phyloP scores from a whole-genome alignment of 2,797 vertebrate genomes.

The Cynodonichthys magdalenae region DNA sequence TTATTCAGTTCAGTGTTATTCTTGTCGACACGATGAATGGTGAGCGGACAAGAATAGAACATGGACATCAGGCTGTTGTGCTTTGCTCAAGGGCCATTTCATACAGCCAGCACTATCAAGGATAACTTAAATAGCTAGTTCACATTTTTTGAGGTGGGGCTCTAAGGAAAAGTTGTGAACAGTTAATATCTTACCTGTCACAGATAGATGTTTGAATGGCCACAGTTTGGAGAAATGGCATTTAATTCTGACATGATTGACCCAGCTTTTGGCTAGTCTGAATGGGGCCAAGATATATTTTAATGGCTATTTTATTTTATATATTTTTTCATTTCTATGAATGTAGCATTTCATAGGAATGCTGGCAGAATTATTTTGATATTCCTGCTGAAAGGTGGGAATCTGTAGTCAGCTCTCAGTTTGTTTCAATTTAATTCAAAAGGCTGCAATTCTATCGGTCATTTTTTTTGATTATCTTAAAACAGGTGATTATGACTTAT shows the following conservation, averaged over 20 bases:
- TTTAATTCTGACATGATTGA: background rate
- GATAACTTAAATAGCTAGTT: slow-evolving; percentile 22
- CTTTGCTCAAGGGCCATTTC: slow-evolving; percentile 63
- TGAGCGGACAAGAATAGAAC: slow-evolving; percentile 52
- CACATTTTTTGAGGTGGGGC: background rate
- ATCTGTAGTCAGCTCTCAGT: too few species aligned
- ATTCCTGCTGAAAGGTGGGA: too few species aligned
- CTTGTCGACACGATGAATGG: slow-evolving; percentile 33
- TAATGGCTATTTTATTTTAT: too few species aligned
- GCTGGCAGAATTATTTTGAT: background rate
- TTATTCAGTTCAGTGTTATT: slow-evolving; percentile 41
- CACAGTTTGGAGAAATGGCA: background rate
- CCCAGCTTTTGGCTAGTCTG: background rate
- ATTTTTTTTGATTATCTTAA: too few species aligned
- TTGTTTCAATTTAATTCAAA: too few species aligned
- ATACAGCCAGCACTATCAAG: slow-evolving; percentile 55
- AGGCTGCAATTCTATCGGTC: too few species aligned
- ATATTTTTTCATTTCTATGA: background rate
- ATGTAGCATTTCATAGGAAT: background rate
- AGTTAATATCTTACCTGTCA: background rate
- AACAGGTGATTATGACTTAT: too few species aligned
- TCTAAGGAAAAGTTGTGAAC: background rate
- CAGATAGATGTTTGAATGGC: background rate
- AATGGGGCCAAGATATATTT: too few species aligned
- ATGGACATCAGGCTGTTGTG: slow-evolving; percentile 55